Conservation (phyloP, 2,797 vertebrate species). For the Cetoscarus ocellatus region DNA sequence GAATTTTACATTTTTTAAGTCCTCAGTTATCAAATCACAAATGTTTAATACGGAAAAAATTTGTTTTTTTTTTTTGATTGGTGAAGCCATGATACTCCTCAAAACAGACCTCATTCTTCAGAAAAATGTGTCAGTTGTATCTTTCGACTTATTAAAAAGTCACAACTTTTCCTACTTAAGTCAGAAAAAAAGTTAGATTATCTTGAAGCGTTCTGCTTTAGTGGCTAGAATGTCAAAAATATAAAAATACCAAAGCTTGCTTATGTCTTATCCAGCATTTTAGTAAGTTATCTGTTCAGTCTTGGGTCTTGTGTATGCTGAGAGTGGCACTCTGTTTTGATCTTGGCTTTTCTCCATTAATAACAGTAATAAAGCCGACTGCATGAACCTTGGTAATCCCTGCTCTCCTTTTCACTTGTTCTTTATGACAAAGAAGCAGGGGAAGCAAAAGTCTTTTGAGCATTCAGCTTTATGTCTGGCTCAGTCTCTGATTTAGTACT, state of each 20-base stretch:
- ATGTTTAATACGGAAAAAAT: too few species aligned
- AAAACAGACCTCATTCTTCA: too few species aligned
- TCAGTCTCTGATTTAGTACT: neutral
- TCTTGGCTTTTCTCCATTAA: slow-evolving; percentile 48
- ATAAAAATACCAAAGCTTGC: neutral
- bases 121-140: too few species aligned
- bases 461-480: slow-evolving; percentile 1
- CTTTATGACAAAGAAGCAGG: slow-evolving; percentile 9
- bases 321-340: slow-evolving; percentile 28
- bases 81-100: too few species aligned
- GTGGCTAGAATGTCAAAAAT: neutral
- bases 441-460: slow-evolving; percentile 14
- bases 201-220: too few species aligned
- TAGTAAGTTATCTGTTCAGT: slow-evolving; percentile 8
- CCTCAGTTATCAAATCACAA: too few species aligned
- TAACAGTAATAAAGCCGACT: slow-evolving; percentile 42
- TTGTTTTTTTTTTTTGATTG: too few species aligned
- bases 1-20: too few species aligned
- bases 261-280: neutral
- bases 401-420: slow-evolving; percentile 31
- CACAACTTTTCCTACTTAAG: neutral
- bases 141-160: too few species aligned
- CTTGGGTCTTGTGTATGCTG: slow-evolving; percentile 2
- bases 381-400: slow-evolving; percentile 34
- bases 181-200: neutral